Conservation (phyloP, 2,888 invertebrate genomes). For the Lithophane ornitopus region DNA sequence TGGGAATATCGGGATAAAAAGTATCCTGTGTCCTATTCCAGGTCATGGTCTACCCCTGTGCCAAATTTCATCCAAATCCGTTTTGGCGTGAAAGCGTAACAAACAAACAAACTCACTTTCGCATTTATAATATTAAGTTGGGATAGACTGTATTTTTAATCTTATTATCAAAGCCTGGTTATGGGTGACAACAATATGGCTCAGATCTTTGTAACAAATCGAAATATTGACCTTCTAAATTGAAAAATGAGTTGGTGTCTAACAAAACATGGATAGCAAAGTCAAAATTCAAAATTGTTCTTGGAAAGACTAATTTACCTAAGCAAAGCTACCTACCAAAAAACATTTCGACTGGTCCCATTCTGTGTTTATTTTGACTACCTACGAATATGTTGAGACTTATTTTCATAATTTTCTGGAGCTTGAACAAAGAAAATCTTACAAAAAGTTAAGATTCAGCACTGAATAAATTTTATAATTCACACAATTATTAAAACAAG, state of each 20-base stretch:
- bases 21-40: too few relatives aligned
- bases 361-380: neutral
- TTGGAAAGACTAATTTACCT: neutral
- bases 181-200: too few relatives aligned
- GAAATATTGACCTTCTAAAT: neutral
- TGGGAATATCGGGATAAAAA: too few relatives aligned
- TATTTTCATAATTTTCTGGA: neutral
- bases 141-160: neutral
- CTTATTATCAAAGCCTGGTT: neutral
- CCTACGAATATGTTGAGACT: neutral
- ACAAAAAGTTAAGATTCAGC: neutral
- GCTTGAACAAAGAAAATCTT: neutral
- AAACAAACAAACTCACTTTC: too few relatives aligned
- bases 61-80: too few relatives aligned
- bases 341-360: slow-evolving; percentile 1
- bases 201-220: neutral
- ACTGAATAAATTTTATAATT: neutral
- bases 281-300: neutral
- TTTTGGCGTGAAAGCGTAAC: too few relatives aligned
- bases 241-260: neutral
- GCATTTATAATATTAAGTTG: too few relatives aligned
- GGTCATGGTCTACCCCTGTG: too few relatives aligned
- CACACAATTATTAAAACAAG: neutral
- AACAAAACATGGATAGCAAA: neutral
- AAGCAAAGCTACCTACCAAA: slow-evolving; percentile 19